These are phyloP conservation scores for Phalacrocorax carbo DNA, from an alignment of 2,113 vertebrate species.

Conservation along the genomic window DNA sequence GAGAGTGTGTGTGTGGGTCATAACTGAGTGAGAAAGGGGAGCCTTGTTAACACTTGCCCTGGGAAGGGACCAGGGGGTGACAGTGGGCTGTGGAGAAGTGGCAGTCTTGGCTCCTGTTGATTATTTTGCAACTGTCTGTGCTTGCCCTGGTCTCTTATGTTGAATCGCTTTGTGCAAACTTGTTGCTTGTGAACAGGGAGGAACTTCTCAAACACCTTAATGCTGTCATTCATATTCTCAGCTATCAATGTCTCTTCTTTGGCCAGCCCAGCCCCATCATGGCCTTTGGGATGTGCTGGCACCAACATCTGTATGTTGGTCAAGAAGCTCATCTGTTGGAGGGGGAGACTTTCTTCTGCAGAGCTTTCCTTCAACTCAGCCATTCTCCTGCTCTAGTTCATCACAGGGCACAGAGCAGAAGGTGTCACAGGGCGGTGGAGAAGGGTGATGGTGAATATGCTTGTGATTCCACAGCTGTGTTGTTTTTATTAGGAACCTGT, in stretches of 20 bases:
- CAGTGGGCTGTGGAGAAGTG: neutral
- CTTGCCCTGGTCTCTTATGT: neutral
- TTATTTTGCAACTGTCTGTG: neutral
- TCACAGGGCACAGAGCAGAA: neutral
- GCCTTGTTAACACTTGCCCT: neutral
- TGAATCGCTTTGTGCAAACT: neutral
- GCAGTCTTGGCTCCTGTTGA: neutral
- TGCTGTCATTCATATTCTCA: neutral
- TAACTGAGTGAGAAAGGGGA: neutral
- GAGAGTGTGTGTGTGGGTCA: too few species aligned
- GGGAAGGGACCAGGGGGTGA: neutral
- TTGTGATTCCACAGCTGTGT: neutral
- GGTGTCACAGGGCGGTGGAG: neutral
- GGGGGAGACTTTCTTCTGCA: neutral
- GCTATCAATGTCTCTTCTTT: neutral
- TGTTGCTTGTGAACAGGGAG: neutral
- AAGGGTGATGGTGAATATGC: neutral
- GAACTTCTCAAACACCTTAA: neutral
- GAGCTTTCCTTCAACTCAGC: neutral
- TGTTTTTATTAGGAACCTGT: neutral
- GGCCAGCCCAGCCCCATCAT: neutral
- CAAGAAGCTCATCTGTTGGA: neutral
- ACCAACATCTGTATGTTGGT: neutral
- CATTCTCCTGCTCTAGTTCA: neutral
- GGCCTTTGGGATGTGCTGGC: neutral